Evolutionary conservation across 2,113 vertebrate species (phyloP).

Genomic region (Apteryx owenii): DNA sequence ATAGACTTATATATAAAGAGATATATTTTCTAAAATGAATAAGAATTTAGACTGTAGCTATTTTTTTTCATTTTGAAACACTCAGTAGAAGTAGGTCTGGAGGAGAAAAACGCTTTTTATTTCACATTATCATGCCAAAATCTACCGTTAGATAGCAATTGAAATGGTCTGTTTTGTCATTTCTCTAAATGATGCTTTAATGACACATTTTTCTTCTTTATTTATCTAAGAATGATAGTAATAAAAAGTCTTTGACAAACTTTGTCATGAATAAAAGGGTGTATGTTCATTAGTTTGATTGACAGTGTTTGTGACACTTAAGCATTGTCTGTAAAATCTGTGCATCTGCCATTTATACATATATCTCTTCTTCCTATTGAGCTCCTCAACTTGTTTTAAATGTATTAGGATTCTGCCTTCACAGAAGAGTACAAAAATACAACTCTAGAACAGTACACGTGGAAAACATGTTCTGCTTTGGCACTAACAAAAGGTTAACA

Average conservation of each 20-base stretch:
- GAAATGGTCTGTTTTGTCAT: background rate
- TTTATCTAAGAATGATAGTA: background rate
- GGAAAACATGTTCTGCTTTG: background rate
- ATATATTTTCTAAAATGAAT: background rate
- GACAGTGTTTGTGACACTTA: background rate
- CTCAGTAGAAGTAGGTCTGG: background rate
- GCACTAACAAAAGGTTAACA: background rate
- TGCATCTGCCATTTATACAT: background rate
- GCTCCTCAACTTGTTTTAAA: background rate
- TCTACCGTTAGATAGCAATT: background rate
- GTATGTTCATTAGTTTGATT: background rate
- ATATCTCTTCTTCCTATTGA: background rate
- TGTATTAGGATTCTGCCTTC: background rate
- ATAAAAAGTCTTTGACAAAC: background rate
- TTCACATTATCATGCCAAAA: background rate
- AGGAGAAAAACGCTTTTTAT: background rate
- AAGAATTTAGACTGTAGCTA: background rate
- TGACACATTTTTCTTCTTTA: background rate
- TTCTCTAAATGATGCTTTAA: background rate
- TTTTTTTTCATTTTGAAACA: background rate
- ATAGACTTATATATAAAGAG: background rate
- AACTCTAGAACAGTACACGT: background rate
- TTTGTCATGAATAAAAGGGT: background rate
- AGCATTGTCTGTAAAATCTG: background rate
- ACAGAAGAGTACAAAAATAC: too few relatives aligned